These are phyloP conservation scores for Kryptolebias marmoratus DNA, from an alignment of 2,113 vertebrate genomes.

Conservation along the genomic window DNA sequence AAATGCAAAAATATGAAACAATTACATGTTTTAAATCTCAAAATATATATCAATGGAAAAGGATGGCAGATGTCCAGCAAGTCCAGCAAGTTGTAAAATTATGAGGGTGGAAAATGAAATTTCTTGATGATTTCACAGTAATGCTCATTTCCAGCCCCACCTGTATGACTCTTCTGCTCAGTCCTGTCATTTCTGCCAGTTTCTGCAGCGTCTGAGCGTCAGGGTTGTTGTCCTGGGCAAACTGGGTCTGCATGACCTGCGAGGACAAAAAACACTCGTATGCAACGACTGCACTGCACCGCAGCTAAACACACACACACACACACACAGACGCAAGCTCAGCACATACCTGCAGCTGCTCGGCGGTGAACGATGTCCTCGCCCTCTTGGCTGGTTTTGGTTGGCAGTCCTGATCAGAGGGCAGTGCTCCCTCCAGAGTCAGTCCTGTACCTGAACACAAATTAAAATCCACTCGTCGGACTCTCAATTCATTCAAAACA, in stretches of 20 bases:
- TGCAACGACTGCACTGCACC: neutral
- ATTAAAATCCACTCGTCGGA: neutral
- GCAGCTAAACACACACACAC: neutral
- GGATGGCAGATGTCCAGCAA: no score
- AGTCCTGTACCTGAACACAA: constrained; percentile 84
- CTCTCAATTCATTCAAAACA: neutral
- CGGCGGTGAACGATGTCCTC: constrained; percentile 92
- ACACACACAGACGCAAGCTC: neutral
- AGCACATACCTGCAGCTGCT: constrained; percentile 89
- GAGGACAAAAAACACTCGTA: neutral
- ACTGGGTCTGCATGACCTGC: constrained; percentile 93
- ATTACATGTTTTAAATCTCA: no score
- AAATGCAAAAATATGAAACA: no score
- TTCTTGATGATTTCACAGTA: neutral
- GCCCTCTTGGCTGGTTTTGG: constrained; percentile 94
- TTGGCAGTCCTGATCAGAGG: constrained; percentile 93
- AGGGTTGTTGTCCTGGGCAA: constrained; percentile 93
- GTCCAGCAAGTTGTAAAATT: neutral
- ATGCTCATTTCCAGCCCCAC: constrained; percentile 66
- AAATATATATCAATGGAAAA: no score
- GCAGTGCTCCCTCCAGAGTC: constrained; percentile 90
- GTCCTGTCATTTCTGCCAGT: constrained; percentile 91
- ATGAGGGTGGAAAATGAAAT: neutral
- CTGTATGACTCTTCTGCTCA: constrained; percentile 95
- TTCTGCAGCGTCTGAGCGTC: constrained; percentile 93